Base-by-base conservation (phyloP, 2,797 vertebrate genomes). In the Anniella stebbinsi region DNA sequence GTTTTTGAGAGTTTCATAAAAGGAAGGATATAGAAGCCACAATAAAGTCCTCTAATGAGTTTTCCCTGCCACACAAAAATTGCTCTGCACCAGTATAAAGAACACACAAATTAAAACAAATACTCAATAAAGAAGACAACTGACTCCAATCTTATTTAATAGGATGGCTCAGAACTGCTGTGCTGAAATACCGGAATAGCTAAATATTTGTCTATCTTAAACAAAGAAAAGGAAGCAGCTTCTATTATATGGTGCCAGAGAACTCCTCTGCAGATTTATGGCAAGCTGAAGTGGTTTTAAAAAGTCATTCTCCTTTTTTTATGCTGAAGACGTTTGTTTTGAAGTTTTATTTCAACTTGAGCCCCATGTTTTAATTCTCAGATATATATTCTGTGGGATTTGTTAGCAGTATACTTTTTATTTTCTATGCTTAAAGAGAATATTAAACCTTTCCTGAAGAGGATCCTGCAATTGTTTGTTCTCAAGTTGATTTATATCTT, bases 71-170 rank as follows among this genome's bases (percentile, higher is more conserved):
- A 93, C 81, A 95, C 41, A 94, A 94, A 94, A 95, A 94, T 92
- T 92, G 95, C 92, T 88, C 91, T 0, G 69, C 57, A 92, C 86
- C 76, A 92, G 36, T 80, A 88, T 80, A 92, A 94, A 91, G 93
- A 94, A 93, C 92, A 96, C n/a, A 92, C 91, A 94, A 95, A 93
- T 95, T 95, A 96, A 96, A 96, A 95, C 84, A 95, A 87, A 95
- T 94, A 93, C 63, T 93, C 93, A 95, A 93, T 95, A 93, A 92
- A 93, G 86, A 51, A 93, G 89, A 92, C 94, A 95, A 95, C 93
- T 93, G 92, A 95, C 92, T 94, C 90, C 90, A 95, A 91, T 93
- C 80, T 93, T 91, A 95, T 85, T 95, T 95, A 95, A 94, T 94
- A 95, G 93, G 92, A 93, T 93, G 70, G 87, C 92, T 89, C 36